Conservation (phyloP, 2,113 vertebrate species). For the Phaetusa simplex region DNA sequence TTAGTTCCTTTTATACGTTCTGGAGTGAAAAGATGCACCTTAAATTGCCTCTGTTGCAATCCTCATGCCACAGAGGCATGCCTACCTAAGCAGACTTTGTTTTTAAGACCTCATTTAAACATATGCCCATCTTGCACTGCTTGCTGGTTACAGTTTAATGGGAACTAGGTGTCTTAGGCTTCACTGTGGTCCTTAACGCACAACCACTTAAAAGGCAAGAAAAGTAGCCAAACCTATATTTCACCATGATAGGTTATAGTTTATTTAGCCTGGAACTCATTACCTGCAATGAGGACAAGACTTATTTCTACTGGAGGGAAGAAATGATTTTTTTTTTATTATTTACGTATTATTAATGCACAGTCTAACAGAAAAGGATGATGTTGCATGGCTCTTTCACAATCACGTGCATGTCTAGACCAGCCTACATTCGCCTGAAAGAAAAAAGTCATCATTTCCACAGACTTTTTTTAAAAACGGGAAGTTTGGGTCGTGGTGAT, state of each 20-base stretch:
- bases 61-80: not conserved
- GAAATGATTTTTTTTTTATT: not conserved
- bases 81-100: not conserved
- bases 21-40: not conserved
- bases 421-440: not conserved
- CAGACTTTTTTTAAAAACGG: not conserved
- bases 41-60: not conserved
- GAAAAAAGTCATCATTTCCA: conserved; percentile 2
- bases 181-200: not conserved
- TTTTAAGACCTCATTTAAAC: not conserved
- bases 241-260: not conserved
- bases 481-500: not conserved
- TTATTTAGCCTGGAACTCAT: not conserved
- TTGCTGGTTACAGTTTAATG: not conserved
- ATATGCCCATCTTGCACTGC: not conserved
- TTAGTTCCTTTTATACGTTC: not conserved
- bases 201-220: not conserved
- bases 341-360: not conserved
- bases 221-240: not conserved
- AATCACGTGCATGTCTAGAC: not conserved
- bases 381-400: not conserved
- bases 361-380: not conserved
- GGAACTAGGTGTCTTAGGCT: not conserved
- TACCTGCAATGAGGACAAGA: not conserved
- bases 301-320: not conserved